Percentiles rank a stretch among this genome's conserved stretches.
These are phyloP conservation scores for Planococcus citri DNA, from an alignment of 1,140 invertebrate genomes.

Conservation along the genomic window DNA sequence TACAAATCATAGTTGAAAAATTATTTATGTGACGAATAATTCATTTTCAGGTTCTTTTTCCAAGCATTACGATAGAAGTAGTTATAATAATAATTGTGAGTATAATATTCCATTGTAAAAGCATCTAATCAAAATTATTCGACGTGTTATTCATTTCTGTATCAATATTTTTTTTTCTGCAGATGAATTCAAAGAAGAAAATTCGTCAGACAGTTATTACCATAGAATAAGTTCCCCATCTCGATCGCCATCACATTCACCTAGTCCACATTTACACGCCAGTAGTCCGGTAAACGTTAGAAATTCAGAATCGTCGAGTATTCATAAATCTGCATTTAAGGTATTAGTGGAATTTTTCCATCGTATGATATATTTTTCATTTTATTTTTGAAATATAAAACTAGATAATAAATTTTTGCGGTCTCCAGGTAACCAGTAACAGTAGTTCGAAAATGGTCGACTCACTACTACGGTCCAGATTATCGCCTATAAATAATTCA, in stretches of 20 bases:
- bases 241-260: neutral
- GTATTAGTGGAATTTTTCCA: too few species aligned
- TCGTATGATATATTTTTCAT: too few species aligned
- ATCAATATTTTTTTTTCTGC: neutral
- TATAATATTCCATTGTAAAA: neutral
- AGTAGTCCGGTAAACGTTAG: neutral
- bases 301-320: neutral
- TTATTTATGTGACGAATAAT: neutral
- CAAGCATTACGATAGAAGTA: conserved; percentile 2
- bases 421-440: neutral
- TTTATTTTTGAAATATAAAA: neutral
- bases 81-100: neutral
- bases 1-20: neutral
- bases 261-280: neutral
- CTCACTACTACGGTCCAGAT: neutral
- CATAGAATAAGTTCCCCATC: conserved; percentile 9
- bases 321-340: conserved; percentile 9
- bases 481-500: conserved; percentile 12
- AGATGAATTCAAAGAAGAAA: conserved; percentile 10
- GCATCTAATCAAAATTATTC: neutral
- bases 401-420: neutral
- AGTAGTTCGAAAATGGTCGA: conserved; percentile 1
- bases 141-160: neutral
- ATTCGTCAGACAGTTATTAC: neutral
- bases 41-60: conserved; percentile 12